Base-by-base conservation (phyloP, 2,113 vertebrate genomes). In the Acrocephalus kingi region DNA sequence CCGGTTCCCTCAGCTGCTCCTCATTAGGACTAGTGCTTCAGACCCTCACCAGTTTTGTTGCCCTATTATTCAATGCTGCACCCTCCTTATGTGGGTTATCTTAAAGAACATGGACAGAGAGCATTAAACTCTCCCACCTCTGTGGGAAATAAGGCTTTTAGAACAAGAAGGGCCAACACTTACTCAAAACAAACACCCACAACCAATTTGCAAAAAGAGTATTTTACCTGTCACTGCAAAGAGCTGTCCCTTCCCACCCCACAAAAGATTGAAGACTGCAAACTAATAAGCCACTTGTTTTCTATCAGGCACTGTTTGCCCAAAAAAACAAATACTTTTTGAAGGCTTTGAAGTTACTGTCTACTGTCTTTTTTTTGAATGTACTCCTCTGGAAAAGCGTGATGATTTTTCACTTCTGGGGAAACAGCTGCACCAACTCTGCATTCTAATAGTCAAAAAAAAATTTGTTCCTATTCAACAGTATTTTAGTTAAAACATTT, bases 231-330 rank as follows among this genome's bases (percentile, higher is more conserved):
- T 30, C 41, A 31, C 35, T 48, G 69, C 35, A 35, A 89, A 86
- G 31, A 77, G 37, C 31, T 54, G 31, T n/a, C 41, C 46, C 55
- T 80, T 90, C 59, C 14, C 30, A 66, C 5, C 9, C 15, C 64
- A 35, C 1, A 0, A 51, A 63, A 89, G n/a, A 59, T 0, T 76
- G 51, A 95, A 71, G 28, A 11, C 69, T 88, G 39, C 25, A 90
- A 77, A 63, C 48, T 91, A 91, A 94, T 35, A 37, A 95, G 74
- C 21, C 13, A 12, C 74, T 93, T 87, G 28, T 54, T 79, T 91
- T 93, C 78, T 33, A 68, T 17, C 24, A 69, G 41, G 31, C 54
- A 45, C 37, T 49, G 39, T 59, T 84, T 74, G 30, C 51, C 78
- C 37, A 71, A n/a, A 55, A 49, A 48, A 61, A 82, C 25, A 84